Conservation (phyloP, 1,140 invertebrate species). For the Copidosoma floridanum region DNA sequence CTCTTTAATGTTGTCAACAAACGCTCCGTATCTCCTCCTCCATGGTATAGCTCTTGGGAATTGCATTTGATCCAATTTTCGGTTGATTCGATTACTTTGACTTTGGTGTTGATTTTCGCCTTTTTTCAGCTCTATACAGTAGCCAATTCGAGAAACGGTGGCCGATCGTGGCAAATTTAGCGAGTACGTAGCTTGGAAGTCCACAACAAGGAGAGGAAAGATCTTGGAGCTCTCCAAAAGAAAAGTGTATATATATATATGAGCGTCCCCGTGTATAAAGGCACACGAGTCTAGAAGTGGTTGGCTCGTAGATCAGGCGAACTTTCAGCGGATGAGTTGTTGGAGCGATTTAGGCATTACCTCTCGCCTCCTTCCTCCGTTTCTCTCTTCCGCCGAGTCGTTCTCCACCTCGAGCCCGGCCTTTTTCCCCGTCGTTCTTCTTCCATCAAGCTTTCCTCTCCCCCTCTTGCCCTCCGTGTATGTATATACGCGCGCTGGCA, state of each 20-base stretch:
- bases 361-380: slow-evolving; percentile 17
- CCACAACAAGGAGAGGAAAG: not conserved
- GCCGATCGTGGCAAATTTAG: not conserved
- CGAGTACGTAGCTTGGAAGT: no score
- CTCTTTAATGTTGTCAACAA: no score
- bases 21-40: no score
- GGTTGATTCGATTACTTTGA: no score
- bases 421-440: slow-evolving; percentile 25
- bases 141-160: not conserved
- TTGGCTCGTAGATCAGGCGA: slow-evolving; percentile 48
- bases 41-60: no score
- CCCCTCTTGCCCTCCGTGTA: slow-evolving; percentile 15
- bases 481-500: slow-evolving; percentile 18
- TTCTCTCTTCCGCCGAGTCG: no score
- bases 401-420: not conserved
- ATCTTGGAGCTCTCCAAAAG: not conserved
- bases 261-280: not conserved
- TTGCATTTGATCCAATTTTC: no score
- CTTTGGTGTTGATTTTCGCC: not conserved
- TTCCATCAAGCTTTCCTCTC: slow-evolving; percentile 28
- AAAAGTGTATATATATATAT: not conserved
- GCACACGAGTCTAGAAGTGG: slow-evolving; percentile 16
- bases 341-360: slow-evolving; percentile 52
- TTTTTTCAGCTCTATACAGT: no score
- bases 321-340: slow-evolving; percentile 54